Conservation (phyloP, 2,113 vertebrate genomes). For the Ciconia maguari region DNA sequence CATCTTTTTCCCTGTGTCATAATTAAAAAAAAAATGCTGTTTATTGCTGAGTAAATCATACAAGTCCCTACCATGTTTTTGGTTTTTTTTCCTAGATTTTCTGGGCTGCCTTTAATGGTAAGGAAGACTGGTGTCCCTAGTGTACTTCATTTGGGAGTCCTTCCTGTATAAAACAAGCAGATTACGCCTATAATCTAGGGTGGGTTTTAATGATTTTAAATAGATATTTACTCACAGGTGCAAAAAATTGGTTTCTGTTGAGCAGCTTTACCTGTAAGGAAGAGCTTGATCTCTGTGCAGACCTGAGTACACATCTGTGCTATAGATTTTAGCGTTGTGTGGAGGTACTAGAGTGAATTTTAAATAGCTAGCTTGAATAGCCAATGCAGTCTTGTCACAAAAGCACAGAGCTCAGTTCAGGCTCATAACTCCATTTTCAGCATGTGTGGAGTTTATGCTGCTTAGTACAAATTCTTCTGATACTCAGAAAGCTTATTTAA, state of each 20-base stretch:
- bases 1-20: not conserved
- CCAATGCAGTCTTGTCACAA: not conserved
- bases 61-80: fast-evolving
- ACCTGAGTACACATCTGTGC: not conserved
- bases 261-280: not conserved
- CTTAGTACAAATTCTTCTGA: not conserved
- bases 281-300: not conserved
- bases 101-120: not conserved
- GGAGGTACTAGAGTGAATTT: not conserved
- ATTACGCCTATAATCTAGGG: not conserved
- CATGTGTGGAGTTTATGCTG: not conserved
- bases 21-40: not conserved
- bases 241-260: not conserved
- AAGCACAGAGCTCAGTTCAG: not conserved
- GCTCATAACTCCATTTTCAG: not conserved
- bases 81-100: not conserved
- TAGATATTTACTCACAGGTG: not conserved
- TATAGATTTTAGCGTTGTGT: not conserved
- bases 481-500: not conserved
- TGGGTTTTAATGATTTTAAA: not conserved
- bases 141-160: not conserved
- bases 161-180: not conserved
- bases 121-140: not conserved
- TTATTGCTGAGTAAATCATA: not conserved
- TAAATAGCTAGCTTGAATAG: not conserved